Conservation (phyloP, 2,797 vertebrate species). For the Scarus forsteni region DNA sequence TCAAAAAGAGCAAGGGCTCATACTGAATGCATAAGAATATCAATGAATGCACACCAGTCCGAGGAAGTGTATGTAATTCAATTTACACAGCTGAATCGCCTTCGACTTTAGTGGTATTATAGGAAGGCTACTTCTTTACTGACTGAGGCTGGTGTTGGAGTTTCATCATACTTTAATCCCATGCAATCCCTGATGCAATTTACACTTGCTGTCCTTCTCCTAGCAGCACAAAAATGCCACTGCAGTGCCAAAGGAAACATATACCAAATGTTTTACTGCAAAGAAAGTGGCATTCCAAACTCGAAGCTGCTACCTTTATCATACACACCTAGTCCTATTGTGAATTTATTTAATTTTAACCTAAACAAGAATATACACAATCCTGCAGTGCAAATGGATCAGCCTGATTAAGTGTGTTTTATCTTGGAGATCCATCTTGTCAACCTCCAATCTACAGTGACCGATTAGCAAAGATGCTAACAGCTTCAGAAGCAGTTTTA, state of each 20-base stretch:
- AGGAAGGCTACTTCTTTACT: conserved; percentile 11
- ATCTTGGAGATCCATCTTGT: no score
- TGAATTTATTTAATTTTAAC: no score
- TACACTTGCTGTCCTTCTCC: conserved; percentile 24
- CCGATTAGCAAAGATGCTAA: no score
- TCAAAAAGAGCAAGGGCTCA: conserved; percentile 27
- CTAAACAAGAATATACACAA: no score
- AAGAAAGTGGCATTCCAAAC: conserved; percentile 8
- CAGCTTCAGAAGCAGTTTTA: no score
- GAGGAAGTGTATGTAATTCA: conserved; percentile 7
- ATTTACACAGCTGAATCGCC: not conserved
- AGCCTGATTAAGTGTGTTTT: no score
- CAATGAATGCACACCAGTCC: not conserved
- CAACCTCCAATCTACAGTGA: no score
- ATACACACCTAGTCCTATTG: not conserved
- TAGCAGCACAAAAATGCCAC: conserved; percentile 25
- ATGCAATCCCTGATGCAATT: conserved; percentile 42
- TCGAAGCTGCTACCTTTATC: conserved; percentile 16
- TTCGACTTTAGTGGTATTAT: not conserved
- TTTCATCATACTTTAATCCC: conserved; percentile 52
- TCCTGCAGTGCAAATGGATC: no score
- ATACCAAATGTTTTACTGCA: conserved; percentile 5
- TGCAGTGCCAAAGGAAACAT: conserved; percentile 28
- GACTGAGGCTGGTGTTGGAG: conserved; percentile 14
- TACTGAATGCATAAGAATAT: conserved; percentile 3